A percentile compares a stretch with the other conserved stretches of the same genome.
Conservation (phyloP, 2,113 vertebrate genomes). For the Sula dactylatra region DNA sequence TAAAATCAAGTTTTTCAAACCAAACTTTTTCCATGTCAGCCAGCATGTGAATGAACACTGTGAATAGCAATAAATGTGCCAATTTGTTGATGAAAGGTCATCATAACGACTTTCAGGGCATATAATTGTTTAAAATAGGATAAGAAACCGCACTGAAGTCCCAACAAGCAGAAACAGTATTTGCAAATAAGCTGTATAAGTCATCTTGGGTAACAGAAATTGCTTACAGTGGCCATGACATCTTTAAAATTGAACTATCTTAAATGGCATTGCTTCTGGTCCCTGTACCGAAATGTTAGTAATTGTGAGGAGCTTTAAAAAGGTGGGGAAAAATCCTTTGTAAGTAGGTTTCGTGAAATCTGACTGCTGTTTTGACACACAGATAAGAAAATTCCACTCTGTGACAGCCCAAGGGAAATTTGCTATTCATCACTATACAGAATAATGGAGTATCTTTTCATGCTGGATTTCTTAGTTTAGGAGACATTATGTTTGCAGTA, state of each 20-base stretch:
- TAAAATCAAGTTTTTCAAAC: not conserved
- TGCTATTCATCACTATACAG: not conserved
- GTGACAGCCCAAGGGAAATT: not conserved
- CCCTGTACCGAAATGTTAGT: not conserved
- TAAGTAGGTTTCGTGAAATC: not conserved
- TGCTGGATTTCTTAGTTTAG: not conserved
- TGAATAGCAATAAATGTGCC: not conserved
- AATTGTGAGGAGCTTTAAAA: not conserved
- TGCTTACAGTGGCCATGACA: not conserved
- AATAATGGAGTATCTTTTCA: constrained; percentile 27
- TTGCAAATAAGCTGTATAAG: not conserved
- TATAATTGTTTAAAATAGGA: not conserved
- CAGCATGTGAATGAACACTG: not conserved
- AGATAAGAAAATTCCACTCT: not conserved
- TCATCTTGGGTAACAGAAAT: not conserved
- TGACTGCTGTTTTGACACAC: not conserved
- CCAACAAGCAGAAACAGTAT: not conserved
- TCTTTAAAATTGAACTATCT: not conserved
- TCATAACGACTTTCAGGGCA: not conserved
- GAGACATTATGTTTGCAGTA: not conserved
- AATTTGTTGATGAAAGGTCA: not conserved
- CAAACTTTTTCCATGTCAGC: not conserved
- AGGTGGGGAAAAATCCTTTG: not conserved
- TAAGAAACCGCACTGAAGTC: not conserved
- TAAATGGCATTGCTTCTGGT: not conserved